Evolutionary conservation across 2,797 vertebrate species (phyloP), one percentile per base, ranked within the genome.

Genomic region (Labroides dimidiatus): DNA sequence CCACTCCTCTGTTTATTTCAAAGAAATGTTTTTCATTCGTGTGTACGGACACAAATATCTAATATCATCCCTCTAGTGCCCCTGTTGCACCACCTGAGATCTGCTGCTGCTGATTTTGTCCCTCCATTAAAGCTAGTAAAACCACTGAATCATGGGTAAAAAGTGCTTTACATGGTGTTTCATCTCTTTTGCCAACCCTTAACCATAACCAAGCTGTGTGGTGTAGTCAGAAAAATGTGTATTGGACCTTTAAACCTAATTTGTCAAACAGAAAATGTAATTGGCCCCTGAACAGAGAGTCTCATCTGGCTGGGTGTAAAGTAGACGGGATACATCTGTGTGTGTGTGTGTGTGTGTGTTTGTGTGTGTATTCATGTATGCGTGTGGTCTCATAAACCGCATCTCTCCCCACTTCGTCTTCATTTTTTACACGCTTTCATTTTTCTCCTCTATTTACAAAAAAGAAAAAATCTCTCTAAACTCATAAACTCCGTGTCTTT

Each of bases 401-500:
- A 64, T 85, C 71, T 88, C 84, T 83, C 88, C 77, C 78, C 83
- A 76, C 91, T 90, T 88, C 80, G 82, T 92, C 92, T 93, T 93
- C 87, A 91, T 93, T 91, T 88, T n/a, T 88, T 77, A 80, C 78
- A 19, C 75, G 58, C 86, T 62, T 86, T 82, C 88, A 90, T 89
- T 91, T 91, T 83, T 81, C 84, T 77, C 76, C 78, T 54, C 81
- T 90, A 87, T 90, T 92, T 91, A 90, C 89, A 78, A 65, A 80
- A 87, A 85, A 65, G 79, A 87, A 85, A 80, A 36, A 21, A 20
- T 3, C 50, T 56, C 78, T 77, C 72, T 91, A 85, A 92, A 92
- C 87, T 90, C 89, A 91, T 91, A 90, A 92, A 90, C 60, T 87
- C 77, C 52, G 75, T 87, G 87, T 92, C 91, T 91, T 90, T 67